These are phyloP conservation scores for Falco cherrug DNA, from an alignment of 2,797 vertebrate genomes.

Conservation along the genomic window DNA sequence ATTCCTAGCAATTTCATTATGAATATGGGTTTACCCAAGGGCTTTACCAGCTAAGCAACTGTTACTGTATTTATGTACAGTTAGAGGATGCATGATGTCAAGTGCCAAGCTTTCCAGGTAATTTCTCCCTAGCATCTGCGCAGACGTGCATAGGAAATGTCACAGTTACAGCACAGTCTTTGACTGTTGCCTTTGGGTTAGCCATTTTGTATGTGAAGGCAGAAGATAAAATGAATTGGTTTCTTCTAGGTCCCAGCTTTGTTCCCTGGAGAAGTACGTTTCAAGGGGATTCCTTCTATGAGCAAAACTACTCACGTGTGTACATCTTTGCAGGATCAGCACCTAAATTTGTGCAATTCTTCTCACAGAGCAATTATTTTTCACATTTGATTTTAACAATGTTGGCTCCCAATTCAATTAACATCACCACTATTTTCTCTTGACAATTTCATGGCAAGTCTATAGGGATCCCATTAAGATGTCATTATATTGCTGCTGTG, in stretches of 20 bases:
- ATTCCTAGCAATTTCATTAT: background rate
- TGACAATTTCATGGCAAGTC: slow-evolving; percentile 66
- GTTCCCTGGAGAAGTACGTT: background rate
- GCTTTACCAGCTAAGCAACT: slow-evolving; percentile 9
- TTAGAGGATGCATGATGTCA: background rate
- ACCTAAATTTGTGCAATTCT: background rate
- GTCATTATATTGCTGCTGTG: slow-evolving; percentile 59
- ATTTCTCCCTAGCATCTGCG: background rate
- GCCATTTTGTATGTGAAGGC: background rate
- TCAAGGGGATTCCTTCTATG: background rate
- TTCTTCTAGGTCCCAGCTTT: background rate
- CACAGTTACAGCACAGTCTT: background rate
- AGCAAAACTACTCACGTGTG: background rate
- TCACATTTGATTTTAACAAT: slow-evolving; percentile 44
- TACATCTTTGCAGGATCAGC: background rate
- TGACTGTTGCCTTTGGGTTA: background rate
- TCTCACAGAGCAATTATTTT: slow-evolving; percentile 31
- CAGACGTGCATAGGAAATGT: background rate
- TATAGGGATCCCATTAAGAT: slow-evolving; percentile 70
- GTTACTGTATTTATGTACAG: background rate
- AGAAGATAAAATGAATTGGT: background rate
- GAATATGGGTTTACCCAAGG: background rate
- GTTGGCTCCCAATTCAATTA: slow-evolving; percentile 70
- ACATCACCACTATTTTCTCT: slow-evolving; percentile 51
- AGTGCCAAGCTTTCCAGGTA: background rate